Percentiles rank a stretch among this genome's conserved stretches.
These are phyloP conservation scores for Ceratitis capitata DNA, from an alignment of 1,140 invertebrate genomes.

Conservation along the genomic window DNA sequence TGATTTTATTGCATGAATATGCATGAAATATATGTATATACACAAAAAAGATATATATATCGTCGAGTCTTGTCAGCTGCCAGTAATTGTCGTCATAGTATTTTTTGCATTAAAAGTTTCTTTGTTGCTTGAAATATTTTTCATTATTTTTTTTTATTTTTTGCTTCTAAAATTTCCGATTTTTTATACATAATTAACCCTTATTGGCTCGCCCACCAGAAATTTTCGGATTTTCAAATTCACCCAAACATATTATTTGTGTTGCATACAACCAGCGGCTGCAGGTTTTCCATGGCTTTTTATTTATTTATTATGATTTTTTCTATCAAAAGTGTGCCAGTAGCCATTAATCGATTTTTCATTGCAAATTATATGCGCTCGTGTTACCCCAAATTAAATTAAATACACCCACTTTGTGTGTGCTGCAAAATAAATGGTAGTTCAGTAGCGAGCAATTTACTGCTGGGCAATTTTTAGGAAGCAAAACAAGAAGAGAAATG, in stretches of 20 bases:
- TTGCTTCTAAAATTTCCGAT: background rate
- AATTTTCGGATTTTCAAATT: background rate
- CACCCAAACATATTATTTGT: background rate
- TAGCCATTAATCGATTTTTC: slow-evolving; percentile 11
- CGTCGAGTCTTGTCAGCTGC: background rate
- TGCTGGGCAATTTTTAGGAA: background rate
- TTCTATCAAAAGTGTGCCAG: background rate
- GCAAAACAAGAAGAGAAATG: too few species aligned
- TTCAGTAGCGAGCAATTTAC: background rate
- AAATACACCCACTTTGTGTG: background rate
- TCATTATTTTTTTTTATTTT: background rate
- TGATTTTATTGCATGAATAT: background rate
- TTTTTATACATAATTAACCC: background rate
- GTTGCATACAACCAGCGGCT: background rate
- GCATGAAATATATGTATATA: background rate
- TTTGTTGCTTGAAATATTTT: background rate
- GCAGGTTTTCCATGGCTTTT: background rate
- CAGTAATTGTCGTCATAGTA: background rate
- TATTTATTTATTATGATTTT: background rate
- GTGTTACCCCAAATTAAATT: background rate
- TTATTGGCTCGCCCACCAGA: background rate
- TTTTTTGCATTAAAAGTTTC: background rate
- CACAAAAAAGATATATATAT: background rate
- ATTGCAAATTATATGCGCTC: background rate
- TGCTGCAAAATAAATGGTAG: background rate